Evolutionary conservation across 2,888 invertebrate genomes (phyloP), one percentile per base, ranked within the genome.

Genomic region (Vanessa cardui): DNA sequence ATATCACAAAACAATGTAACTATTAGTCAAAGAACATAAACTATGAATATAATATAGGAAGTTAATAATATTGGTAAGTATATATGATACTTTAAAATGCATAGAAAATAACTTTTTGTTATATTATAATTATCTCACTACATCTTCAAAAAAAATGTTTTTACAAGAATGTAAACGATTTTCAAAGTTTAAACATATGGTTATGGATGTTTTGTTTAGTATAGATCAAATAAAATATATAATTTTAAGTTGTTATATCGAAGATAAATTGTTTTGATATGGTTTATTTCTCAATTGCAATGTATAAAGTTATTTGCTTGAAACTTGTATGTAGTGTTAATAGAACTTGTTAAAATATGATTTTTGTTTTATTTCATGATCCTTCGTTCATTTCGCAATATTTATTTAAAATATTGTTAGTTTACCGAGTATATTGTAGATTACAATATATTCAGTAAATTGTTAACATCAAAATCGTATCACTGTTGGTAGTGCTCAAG

Each of bases 171-270:
- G 21, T 3, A 21, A 50, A 21, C 15, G 21, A 50, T 6, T 50
- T 21, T 5, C 6, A 50, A 9, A 5, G 21, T 21, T 21, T 50
- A 50, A 50, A 21, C 4, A 39, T 3, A 50, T 50, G 49, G 49
- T 50, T 52, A 52, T 52, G 52, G 52, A 54, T 54, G 52, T 54
- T 8, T 52, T 54, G 52, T 54, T n/a, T 26, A 31, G 26, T 54
- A 31, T 31, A 54, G 16, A 26, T 50, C 20, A 21, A 54, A 31
- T 21, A 26, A 54, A 54, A 16, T 12, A 7, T 54, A 20, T 49
- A 54, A 31, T 54, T 6, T 21, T 54, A 54, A 54, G 52, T 54
- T 31, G 31, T 54, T 54, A 33, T 54, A 31, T 54, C n/a, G 12
- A 56, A 39, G 39, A n/a, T 18, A 39, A 39, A 39, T 39, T 39